These are phyloP conservation scores for Mesoclemmys tuberculata DNA, from an alignment of 2,113 vertebrate genomes.

Conservation along the genomic window DNA sequence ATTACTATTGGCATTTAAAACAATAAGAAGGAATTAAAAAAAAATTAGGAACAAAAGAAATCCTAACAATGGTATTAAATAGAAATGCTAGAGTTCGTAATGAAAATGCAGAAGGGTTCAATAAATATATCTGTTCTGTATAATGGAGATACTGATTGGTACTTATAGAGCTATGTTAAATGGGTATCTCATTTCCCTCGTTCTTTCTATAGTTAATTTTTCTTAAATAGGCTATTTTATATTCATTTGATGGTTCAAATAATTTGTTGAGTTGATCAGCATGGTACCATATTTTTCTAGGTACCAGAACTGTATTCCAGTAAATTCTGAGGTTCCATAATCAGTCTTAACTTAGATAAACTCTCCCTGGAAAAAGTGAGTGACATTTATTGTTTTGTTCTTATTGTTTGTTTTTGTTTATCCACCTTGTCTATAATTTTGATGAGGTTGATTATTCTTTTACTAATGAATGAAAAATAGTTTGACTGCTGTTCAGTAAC, in stretches of 20 bases:
- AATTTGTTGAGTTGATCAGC: neutral
- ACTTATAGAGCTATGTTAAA: neutral
- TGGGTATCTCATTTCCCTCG: neutral
- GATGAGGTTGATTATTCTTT: too few relatives aligned
- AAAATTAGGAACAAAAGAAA: too few relatives aligned
- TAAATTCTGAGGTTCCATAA: neutral
- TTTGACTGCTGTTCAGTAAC: too few relatives aligned
- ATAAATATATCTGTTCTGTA: too few relatives aligned
- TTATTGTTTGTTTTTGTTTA: too few relatives aligned
- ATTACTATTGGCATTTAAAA: too few relatives aligned
- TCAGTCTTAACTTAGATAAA: neutral
- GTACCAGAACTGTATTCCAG: neutral
- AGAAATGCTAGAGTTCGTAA: too few relatives aligned
- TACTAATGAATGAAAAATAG: too few relatives aligned
- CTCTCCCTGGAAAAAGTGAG: neutral
- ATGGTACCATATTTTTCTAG: neutral
- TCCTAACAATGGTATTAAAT: too few relatives aligned
- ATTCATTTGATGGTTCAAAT: neutral
- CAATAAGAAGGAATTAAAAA: too few relatives aligned
- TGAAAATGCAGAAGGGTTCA: too few relatives aligned
- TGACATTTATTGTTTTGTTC: neutral
- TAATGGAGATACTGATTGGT: neutral
- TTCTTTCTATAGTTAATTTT: neutral
- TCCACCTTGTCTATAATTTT: too few relatives aligned
- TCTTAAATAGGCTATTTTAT: neutral